These are phyloP conservation scores for Rhagium mordax DNA, from an alignment of 2,888 invertebrate species.

Conservation along the genomic window DNA sequence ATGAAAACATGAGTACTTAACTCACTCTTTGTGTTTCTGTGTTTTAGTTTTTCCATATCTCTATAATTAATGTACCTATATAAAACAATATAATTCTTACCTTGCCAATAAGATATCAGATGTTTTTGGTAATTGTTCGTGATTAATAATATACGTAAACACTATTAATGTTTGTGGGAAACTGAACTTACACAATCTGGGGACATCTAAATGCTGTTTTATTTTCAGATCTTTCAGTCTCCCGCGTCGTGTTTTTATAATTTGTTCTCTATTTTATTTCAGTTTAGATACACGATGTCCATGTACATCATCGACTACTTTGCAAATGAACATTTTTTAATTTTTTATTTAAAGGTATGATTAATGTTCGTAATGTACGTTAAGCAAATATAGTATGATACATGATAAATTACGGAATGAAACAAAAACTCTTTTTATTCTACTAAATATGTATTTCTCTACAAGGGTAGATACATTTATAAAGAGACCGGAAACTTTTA, in stretches of 20 bases:
- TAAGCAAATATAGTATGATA: no score
- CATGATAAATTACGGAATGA: no score
- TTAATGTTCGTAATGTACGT: no score
- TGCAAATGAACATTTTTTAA: background rate
- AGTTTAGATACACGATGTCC: constrained; percentile 32
- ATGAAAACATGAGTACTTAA: constrained; percentile 52
- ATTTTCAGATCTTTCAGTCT: constrained; percentile 70
- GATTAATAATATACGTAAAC: constrained; percentile 55
- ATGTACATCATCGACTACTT: constrained; percentile 16
- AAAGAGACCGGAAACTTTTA: no score
- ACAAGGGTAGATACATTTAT: no score
- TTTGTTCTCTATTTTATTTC: constrained; percentile 45
- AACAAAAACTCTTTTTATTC: no score
- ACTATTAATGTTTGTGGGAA: constrained; percentile 62
- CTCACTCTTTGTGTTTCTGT: constrained; percentile 17
- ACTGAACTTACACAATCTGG: constrained; percentile 67
- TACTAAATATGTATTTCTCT: no score
- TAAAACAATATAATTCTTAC: constrained; percentile 27
- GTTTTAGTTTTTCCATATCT: constrained; percentile 12
- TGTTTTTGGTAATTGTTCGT: constrained; percentile 20
- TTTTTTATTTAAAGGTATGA: background rate
- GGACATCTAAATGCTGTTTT: constrained; percentile 70
- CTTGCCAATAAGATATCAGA: constrained; percentile 5
- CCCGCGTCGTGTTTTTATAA: constrained; percentile 64
- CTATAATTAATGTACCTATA: background rate